Base-by-base conservation (phyloP, 1,140 invertebrate species). In the Drosophila paulistorum region DNA sequence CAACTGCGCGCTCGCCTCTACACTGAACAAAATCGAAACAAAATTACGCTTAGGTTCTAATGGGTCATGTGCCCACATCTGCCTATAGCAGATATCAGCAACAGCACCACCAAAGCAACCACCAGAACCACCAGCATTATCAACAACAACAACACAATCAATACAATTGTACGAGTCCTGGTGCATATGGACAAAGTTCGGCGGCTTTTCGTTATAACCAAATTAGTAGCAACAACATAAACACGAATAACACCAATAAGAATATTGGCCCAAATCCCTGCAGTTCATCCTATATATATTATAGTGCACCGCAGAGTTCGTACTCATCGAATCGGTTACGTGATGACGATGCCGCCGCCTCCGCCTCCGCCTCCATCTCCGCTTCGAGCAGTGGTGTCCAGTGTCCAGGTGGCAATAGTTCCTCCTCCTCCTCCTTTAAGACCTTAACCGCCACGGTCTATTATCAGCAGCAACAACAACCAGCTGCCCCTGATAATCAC, bases 321-420 rank as follows among this genome's bases (percentile, higher is more conserved):
- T 89, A 89, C 51, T 89, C 84, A 41, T 89, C 84, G 65, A 89
- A 89, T 68, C 84, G 84, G 4, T 60, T 89, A 68, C 77, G 84
- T 0, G 84, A 83, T 41, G 68, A 73, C 20, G 68, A 62, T 33
- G 7, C 26, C 39, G 55, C 41, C 26, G 54, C 48, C 37, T 54
- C 45, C 10, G 39, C 68, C 9, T 33, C 58, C 6, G 33, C 5
- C 26, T 26, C 17, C 17, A 17, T 17, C 17, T 17, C 26, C 26
- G 26, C 57, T 4, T 39, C 59, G 0, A 48, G 48, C 5, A 33
- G 35, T 17, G 39, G 30, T 30, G 30, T 30, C 72, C 57, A 30
- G 30, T 51, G 20, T 9, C 13, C 48, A 33, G 17, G 37, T 3
- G 51, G 48, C 11, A 11, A 41, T 73, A 30, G 30, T 30, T 30